A percentile compares a stretch with the other conserved stretches of the same genome.
Conservation (phyloP, 2,888 invertebrate genomes). For the Colletes collaris region DNA sequence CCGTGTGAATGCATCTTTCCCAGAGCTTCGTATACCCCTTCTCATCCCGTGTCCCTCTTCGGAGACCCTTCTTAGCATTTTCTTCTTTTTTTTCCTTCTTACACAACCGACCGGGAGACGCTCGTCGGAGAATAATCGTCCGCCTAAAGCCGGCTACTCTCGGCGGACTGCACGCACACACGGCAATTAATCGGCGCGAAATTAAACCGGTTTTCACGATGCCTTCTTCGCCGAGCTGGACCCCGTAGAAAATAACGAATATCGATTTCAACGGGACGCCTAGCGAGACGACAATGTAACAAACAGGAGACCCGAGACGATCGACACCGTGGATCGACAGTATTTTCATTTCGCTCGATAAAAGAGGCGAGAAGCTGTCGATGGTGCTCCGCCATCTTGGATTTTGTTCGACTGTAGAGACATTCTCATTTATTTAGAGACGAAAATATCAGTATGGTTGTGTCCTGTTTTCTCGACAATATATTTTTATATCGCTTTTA, state of each 20-base stretch:
- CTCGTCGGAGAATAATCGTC: conserved; percentile 36
- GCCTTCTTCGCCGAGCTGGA: conserved; percentile 1
- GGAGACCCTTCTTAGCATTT: conserved; percentile 6
- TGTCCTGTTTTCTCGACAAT: too few species aligned
- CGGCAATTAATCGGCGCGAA: conserved; percentile 61
- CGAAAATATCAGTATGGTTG: too few species aligned
- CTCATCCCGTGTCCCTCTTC: conserved; percentile 4
- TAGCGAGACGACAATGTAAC: not conserved
- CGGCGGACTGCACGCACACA: conserved; percentile 12
- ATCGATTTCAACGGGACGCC: conserved; percentile 47
- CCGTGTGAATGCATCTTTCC: conserved; percentile 43
- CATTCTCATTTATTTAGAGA: too few species aligned
- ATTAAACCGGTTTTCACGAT: conserved; percentile 63
- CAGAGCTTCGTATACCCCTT: conserved; percentile 21
- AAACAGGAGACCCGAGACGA: too few species aligned
- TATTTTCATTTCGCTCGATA: too few species aligned
- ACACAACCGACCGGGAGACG: not conserved
- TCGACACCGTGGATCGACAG: too few species aligned
- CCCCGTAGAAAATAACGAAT: conserved; percentile 40
- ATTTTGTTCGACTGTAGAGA: too few species aligned
- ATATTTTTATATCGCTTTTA: too few species aligned
- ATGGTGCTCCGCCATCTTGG: too few species aligned
- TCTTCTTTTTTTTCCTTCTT: conserved; percentile 24
- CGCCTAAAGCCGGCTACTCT: conserved; percentile 20
- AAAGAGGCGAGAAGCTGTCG: too few species aligned